Conservation (phyloP, 2,797 vertebrate species). For the Dermochelys coriacea region DNA sequence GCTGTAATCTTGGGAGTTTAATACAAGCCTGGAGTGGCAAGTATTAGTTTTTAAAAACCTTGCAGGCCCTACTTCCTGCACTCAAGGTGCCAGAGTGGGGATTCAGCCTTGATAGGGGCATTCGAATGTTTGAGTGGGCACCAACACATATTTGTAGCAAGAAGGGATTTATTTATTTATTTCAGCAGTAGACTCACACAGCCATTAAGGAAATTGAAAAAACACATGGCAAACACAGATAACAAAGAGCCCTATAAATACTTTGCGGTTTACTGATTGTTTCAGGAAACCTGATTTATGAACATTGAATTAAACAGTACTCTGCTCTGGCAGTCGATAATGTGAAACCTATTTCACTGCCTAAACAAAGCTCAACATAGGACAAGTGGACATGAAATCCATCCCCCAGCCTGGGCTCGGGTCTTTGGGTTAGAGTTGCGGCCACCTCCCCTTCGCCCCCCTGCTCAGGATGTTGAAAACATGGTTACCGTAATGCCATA, state of each 20-base stretch:
- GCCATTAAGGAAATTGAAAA: slow-evolving; percentile 21
- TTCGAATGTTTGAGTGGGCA: neutral
- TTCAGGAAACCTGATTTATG: neutral
- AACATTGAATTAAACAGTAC: slow-evolving; percentile 8
- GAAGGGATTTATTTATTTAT: neutral
- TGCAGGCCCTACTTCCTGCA: too few species aligned
- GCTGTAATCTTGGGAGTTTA: too few species aligned
- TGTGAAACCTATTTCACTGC: neutral
- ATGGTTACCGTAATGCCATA: neutral
- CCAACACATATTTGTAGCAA: neutral
- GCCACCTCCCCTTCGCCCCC: neutral
- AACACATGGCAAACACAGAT: neutral
- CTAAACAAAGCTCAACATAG: neutral
- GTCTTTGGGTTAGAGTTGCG: neutral
- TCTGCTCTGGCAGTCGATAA: neutral
- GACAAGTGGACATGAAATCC: neutral
- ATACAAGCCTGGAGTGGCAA: too few species aligned
- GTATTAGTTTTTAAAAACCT: too few species aligned
- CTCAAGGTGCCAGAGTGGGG: too few species aligned
- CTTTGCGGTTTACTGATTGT: neutral
- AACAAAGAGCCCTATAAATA: slow-evolving; percentile 31
- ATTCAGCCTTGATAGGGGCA: neutral
- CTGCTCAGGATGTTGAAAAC: neutral
- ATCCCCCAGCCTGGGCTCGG: rapidly evolving
- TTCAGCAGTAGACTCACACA: neutral